Percentiles rank a stretch among this genome's conserved stretches.
These are phyloP conservation scores for Naja naja DNA, from an alignment of 2,113 vertebrate species.

Conservation along the genomic window DNA sequence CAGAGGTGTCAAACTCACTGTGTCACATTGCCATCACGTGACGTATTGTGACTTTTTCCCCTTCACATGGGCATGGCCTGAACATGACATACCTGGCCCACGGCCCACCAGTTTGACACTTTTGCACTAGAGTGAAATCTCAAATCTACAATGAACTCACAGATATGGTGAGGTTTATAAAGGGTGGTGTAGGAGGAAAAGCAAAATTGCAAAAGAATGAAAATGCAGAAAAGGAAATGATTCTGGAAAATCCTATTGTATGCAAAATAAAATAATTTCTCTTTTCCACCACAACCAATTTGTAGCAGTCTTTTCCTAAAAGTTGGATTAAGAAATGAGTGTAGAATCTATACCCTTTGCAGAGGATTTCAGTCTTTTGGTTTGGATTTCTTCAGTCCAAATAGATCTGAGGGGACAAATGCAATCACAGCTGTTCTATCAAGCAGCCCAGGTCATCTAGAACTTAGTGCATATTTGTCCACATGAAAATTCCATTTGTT, in stretches of 20 bases:
- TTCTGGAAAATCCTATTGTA: neutral
- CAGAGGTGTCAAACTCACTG: no score
- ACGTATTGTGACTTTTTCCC: no score
- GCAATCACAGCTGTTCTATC: constrained; percentile 52
- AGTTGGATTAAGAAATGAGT: neutral
- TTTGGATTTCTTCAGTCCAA: constrained; percentile 62
- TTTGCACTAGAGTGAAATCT: neutral
- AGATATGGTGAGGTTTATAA: neutral
- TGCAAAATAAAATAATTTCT: neutral
- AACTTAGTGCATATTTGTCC: constrained; percentile 68
- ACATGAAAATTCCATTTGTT: constrained; percentile 66
- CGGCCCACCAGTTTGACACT: no score
- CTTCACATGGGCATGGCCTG: no score
- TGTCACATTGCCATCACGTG: no score
- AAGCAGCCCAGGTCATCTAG: constrained; percentile 49
- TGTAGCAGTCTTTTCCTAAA: no score
- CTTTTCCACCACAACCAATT: neutral
- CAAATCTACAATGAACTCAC: neutral
- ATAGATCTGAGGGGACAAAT: constrained; percentile 52
- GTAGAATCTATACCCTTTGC: neutral
- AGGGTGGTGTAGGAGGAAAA: neutral
- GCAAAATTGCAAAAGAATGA: neutral
- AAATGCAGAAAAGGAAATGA: neutral
- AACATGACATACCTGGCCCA: no score
- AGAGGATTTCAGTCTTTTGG: neutral